Base-by-base conservation (phyloP, 1,140 invertebrate genomes). In the Halictus rubicundus region DNA sequence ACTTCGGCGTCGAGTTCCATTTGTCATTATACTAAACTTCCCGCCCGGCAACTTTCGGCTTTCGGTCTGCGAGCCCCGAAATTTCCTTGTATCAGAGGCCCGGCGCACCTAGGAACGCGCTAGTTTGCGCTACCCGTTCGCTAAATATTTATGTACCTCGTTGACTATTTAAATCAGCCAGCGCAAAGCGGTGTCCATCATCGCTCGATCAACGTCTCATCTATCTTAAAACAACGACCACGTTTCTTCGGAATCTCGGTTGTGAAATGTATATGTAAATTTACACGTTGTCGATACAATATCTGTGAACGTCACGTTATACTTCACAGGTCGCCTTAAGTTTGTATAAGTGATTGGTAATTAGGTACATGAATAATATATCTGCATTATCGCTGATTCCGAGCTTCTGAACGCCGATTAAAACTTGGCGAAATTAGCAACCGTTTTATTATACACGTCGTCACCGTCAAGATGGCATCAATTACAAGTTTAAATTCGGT, bases 141-240 rank as follows among this genome's bases (percentile, higher is more conserved):
- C 64, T 68, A 68, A 68, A 76, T 59, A 76, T 76, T 76, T 68
- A 68, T 39, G 25, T 8, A 7, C 23, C 52, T 76, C 52, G 37
- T 76, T 76, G 39, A 65, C 63, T 39, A 54, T 39, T 74, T 49
- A 27, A 39, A 23, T 32, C n/a, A 7, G 3, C 64, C 19, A 19
- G n/a, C 52, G 52, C 5, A 49, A 37, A 57, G 37, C 10, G 21
- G 16, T 19, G 19, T 32, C 4, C 19, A n/a, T 32, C 27, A 27
- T 32, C 10, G 14, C 19, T 10, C 68, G 12, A 57, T 70, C 60
- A 70, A 70, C 60, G 23, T 70, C 60, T 59, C 54, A 70, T n/a
- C 49, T 19, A 42, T 19, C 23, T 68, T 52, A 49, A 14, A 7
- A 16, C 25, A 5, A 3, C 59, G 59, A 25, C 10, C 9, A 0